These are phyloP conservation scores for Dinoponera quadriceps DNA, from an alignment of 1,140 invertebrate species.

Conservation along the genomic window DNA sequence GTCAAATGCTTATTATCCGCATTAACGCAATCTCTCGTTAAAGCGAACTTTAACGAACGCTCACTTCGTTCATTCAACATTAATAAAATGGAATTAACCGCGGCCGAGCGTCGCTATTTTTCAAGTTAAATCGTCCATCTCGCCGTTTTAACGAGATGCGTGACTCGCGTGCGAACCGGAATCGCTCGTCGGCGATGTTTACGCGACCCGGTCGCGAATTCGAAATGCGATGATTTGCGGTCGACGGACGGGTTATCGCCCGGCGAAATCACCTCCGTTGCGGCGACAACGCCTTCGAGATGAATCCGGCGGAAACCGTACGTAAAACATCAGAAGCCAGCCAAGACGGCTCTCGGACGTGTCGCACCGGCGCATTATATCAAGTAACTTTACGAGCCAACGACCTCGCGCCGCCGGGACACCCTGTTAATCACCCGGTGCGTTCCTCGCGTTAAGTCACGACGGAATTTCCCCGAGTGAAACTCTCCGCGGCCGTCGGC, in stretches of 20 bases:
- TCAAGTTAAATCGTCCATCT: not conserved
- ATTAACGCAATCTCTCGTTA: slow-evolving; percentile 19
- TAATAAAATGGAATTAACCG: slow-evolving; percentile 15
- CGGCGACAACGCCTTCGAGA: slow-evolving; percentile 16
- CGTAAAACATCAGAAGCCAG: slow-evolving; percentile 58
- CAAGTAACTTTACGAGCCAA: slow-evolving; percentile 42
- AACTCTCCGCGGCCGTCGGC: not conserved
- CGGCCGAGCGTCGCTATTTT: not conserved
- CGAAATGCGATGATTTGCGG: slow-evolving; percentile 17
- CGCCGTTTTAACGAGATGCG: slow-evolving; percentile 11
- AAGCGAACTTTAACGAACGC: slow-evolving; percentile 5
- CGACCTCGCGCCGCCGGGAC: slow-evolving; percentile 4
- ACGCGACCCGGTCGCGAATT: slow-evolving; percentile 1
- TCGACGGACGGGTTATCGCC: slow-evolving; percentile 54
- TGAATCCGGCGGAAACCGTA: slow-evolving; percentile 70
- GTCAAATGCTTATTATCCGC: not conserved
- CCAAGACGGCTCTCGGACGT: not conserved
- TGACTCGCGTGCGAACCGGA: not conserved
- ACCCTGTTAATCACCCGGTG: slow-evolving; percentile 40
- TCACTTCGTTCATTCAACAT: not conserved
- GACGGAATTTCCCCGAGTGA: not conserved
- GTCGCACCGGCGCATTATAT: slow-evolving; percentile 30
- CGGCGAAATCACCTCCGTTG: slow-evolving; percentile 31
- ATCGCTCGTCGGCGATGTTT: not conserved
- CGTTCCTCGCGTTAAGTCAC: not conserved